These are phyloP conservation scores for Sebastes elongatus DNA, from an alignment of 2,797 vertebrate species.

Conservation along the genomic window DNA sequence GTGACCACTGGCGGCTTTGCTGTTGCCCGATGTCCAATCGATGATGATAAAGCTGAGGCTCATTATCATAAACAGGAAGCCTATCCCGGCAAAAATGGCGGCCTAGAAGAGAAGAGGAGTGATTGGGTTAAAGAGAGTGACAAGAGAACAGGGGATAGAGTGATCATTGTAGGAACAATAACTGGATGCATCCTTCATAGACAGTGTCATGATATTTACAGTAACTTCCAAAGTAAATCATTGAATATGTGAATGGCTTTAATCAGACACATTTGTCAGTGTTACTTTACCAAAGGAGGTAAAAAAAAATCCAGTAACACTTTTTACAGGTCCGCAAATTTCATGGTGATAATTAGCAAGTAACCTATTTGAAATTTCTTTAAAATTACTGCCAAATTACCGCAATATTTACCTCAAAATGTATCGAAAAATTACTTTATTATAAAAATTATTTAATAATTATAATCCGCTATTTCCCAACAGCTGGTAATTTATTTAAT, in stretches of 20 bases:
- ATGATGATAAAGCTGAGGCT: constrained; percentile 98
- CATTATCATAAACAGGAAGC: constrained; percentile 97
- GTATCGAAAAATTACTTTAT: too few species aligned
- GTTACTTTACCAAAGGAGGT: not conserved
- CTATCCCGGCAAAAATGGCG: constrained; percentile 90
- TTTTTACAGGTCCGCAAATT: too few species aligned
- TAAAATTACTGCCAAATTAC: fast-evolving
- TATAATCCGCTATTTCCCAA: too few species aligned
- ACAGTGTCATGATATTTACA: not conserved
- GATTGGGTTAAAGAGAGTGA: not conserved
- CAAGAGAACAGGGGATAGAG: not conserved
- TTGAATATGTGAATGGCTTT: not conserved
- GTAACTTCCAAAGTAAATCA: not conserved
- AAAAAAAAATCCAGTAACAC: not conserved
- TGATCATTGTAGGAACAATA: not conserved
- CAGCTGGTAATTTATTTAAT: too few species aligned
- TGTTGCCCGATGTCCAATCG: constrained; percentile 89
- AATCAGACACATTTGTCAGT: not conserved
- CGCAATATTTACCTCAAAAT: too few species aligned
- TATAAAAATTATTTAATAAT: too few species aligned
- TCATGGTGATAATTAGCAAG: too few species aligned
- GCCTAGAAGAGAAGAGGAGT: constrained; percentile 81
- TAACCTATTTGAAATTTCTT: too few species aligned
- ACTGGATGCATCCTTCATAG: not conserved
- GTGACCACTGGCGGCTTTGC: constrained; percentile 88